Evolutionary conservation across 1,140 invertebrate genomes (phyloP).

Genomic region (Heliconius congener): DNA sequence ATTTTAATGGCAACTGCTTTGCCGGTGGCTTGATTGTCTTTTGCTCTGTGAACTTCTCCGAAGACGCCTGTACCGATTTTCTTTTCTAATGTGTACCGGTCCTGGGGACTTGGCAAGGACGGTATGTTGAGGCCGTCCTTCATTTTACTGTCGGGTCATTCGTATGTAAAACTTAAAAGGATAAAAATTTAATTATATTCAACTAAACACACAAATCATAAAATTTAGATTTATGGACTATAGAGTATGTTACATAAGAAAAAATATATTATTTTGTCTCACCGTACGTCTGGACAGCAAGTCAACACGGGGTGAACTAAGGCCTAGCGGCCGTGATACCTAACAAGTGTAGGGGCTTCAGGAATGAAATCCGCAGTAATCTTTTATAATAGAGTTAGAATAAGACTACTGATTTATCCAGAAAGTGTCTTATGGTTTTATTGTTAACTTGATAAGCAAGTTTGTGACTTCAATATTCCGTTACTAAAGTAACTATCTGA

Average conservation of each 20-base stretch:
- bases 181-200: background rate
- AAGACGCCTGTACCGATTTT: slow-evolving; percentile 88
- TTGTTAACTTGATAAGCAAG: background rate
- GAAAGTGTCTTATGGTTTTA: background rate
- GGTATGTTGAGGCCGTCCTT: slow-evolving; percentile 76
- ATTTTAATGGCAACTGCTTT: slow-evolving; percentile 92
- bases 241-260: background rate
- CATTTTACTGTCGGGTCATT: slow-evolving; percentile 52
- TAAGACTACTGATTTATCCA: slow-evolving; percentile 1
- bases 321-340: slow-evolving; percentile 43
- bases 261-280: background rate
- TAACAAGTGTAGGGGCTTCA: slow-evolving; percentile 67
- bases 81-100: slow-evolving; percentile 85
- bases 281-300: slow-evolving; percentile 33
- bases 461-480: background rate
- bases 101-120: slow-evolving; percentile 85
- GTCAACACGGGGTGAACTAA: slow-evolving; percentile 32
- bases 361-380: slow-evolving; percentile 53
- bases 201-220: background rate
- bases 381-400: slow-evolving; percentile 48
- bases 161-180: slow-evolving; percentile 14
- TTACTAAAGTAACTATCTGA: too few species aligned
- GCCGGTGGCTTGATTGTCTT: slow-evolving; percentile 86
- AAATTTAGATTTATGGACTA: background rate
- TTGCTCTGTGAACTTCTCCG: slow-evolving; percentile 88